These are phyloP conservation scores for Solenopsis invicta DNA, from an alignment of 1,140 invertebrate species.

Conservation along the genomic window DNA sequence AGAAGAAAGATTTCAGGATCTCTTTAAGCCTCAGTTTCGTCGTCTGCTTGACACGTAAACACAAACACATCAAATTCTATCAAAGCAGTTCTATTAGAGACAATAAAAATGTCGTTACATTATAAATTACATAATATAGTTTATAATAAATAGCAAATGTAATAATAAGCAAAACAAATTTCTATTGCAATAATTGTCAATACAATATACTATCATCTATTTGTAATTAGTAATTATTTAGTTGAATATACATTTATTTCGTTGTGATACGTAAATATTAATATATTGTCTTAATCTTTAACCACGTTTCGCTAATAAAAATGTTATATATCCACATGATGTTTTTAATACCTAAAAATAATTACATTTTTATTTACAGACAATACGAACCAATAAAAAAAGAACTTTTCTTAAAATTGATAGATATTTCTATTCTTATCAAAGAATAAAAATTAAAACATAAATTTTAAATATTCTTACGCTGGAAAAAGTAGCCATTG, in stretches of 20 bases:
- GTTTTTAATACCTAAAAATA: conserved; percentile 3
- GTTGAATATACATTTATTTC: background rate
- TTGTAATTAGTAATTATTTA: background rate
- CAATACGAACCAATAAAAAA: too few species aligned
- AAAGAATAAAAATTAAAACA: too few species aligned
- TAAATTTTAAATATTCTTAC: background rate
- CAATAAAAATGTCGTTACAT: background rate
- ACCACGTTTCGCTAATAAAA: background rate
- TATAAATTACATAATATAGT: background rate
- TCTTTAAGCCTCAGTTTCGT: too few species aligned
- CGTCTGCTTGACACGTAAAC: too few species aligned
- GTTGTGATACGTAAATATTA: background rate
- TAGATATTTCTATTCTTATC: too few species aligned
- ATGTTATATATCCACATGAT: conserved; percentile 18
- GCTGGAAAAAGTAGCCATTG: background rate
- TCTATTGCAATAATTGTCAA: background rate
- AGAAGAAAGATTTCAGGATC: too few species aligned
- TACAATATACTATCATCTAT: background rate
- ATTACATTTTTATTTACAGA: background rate
- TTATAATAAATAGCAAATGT: background rate
- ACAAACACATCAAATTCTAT: too few species aligned
- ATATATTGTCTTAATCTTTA: background rate
- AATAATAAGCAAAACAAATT: background rate
- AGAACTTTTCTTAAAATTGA: too few species aligned
- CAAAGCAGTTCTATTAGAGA: too few species aligned